Conservation (phyloP, 2,888 invertebrate genomes). For the Euphydryas editha region DNA sequence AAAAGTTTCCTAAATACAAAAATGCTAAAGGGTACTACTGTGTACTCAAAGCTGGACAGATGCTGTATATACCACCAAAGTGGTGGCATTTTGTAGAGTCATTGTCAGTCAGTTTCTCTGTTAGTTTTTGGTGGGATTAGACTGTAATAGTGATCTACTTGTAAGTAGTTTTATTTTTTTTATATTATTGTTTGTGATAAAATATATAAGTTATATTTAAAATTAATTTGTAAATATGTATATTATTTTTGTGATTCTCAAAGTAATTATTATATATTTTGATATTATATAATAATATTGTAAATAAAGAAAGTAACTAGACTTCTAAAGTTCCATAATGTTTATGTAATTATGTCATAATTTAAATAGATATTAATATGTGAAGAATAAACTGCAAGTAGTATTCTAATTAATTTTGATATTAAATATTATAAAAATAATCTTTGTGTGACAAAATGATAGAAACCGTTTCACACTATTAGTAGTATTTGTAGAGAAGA, state of each 20-base stretch:
- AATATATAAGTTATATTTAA: background rate
- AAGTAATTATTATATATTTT: background rate
- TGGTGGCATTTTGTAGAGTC: slow-evolving; percentile 99
- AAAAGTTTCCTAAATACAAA: slow-evolving; percentile 87
- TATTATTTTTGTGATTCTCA: slow-evolving; percentile 7
- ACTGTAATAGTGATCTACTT: background rate
- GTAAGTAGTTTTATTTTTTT: background rate
- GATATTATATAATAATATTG: too few relatives aligned
- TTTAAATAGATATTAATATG: background rate
- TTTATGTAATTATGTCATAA: background rate
- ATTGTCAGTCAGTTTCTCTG: slow-evolving; percentile 94
- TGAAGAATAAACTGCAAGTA: background rate
- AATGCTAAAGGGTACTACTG: slow-evolving; percentile 87
- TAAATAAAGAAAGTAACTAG: background rate
- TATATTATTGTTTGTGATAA: slow-evolving; percentile 11
- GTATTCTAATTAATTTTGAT: background rate
- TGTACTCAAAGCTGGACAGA: slow-evolving; percentile 91
- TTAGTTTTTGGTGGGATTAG: slow-evolving; percentile 98
- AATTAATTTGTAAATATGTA: slow-evolving; percentile 2
- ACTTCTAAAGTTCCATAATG: background rate
- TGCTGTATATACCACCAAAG: slow-evolving; percentile 96
- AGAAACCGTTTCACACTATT: background rate
- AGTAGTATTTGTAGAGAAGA: slow-evolving; percentile 3
- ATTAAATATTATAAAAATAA: background rate
- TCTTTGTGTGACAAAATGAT: background rate